Base-by-base conservation (phyloP, 2,888 invertebrate genomes). In the Drosophila neotestacea region DNA sequence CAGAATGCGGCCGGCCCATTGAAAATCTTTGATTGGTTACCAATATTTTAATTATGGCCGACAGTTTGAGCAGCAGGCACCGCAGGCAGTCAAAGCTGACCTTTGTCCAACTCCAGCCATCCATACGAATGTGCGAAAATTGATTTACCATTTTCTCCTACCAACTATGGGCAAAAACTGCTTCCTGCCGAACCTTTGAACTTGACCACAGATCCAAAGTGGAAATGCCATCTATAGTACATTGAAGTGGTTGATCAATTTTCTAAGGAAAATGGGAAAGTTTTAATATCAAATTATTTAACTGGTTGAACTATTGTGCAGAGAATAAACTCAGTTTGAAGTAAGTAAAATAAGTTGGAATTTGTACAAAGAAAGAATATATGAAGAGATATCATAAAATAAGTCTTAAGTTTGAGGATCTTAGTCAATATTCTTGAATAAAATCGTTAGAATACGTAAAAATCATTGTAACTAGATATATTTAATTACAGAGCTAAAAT, bases 31-130 rank as follows among this genome's bases (percentile, higher is more conserved):
- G 87, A 87, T 90, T 87, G 87, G 89, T 87, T 82, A 89, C 77
- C 90, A 87, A 87, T 90, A 90, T 89, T 90, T 88, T 89, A 87
- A 87, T 87, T 87, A 90, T 89, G 90, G 68, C 64, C 77, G 42
- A 66, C 69, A 61, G 68, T 63, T 63, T 60, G 63, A 62, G 70
- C 62, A 22, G 22, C 22, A 22, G 22, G 22, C 48, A 27, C 69
- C 39, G 32, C 51, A 59, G 46, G 28, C 66, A 61, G 59, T 51
- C 60, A 73, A 69, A 63, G 67, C 70, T 61, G 81, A 68, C 63
- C 72, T 74, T 82, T 82, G 85, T 85, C 42, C 60, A 54, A 51
- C 27, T 64, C 52, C 81, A 83, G 66, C 54, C 60, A 34, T 10
- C 71, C 63, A 16, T 13, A n/a, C 47, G 38, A 13, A 39, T 56